Base-by-base conservation (phyloP, 2,797 vertebrate species). In the Rhynchotus rufescens region DNA sequence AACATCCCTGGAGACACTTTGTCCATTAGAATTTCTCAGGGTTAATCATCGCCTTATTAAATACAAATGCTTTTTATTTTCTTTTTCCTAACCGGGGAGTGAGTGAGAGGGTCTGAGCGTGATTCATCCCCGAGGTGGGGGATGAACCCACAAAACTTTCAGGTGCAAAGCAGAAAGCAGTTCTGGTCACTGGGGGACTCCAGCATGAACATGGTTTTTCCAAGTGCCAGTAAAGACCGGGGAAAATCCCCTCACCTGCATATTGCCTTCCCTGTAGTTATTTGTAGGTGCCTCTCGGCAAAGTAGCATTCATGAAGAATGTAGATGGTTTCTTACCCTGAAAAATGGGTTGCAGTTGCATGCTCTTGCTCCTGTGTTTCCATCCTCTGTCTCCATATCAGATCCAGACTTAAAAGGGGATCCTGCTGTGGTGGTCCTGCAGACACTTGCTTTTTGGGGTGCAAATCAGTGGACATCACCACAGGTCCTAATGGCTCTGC, bases 171-270 rank as follows among this genome's bases (percentile, higher is more conserved):
- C 60, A 9, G 61, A 44, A 67, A 57, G 56, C 60, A 2, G 4
- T 77, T 67, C 40, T 77, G 54, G 60, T 73, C 77, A 51, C 74
- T 30, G 91, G 68, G 49, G 68, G 69, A 15, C 85, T 86, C 57
- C 30, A 0, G 3, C 19, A 8, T 77, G 17, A 75, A 1, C 13
- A 1, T 14, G 83, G 20, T 16, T 87, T 92, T 92, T 92, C 71
- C 93, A 88, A 67, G 80, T 15, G 67, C 80, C 30, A 12, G 36
- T 25, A 56, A 52, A 65, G 42, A 38, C 51, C 74, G 86, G 80
- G 88, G 74, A 81, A 93, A 90, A 86, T 34, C 84, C 91, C 88
- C 51, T 78, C 36, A 25, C 26, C 69, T 89, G 77, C 85, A 8
- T 30, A 22, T 3, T 17, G 17, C 42, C 84, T 45, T 36, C 79